Conservation (phyloP, 2,797 vertebrate genomes). For the Nyctalus aviator region DNA sequence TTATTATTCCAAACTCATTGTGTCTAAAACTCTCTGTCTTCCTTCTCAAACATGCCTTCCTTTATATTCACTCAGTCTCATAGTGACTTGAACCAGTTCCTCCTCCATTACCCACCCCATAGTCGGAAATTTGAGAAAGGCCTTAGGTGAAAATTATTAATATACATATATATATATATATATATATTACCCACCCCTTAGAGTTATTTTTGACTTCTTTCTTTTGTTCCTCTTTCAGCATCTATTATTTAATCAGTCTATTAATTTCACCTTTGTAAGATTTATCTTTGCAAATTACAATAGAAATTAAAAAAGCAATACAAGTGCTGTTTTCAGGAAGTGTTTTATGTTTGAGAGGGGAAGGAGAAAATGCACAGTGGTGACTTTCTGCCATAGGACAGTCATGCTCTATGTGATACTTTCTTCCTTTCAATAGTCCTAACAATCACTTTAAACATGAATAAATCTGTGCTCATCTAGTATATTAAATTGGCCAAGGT, state of each 20-base stretch:
- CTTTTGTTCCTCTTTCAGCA: slow-evolving; percentile 40
- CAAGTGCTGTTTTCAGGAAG: not conserved
- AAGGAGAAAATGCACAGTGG: not conserved
- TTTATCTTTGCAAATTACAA: slow-evolving; percentile 52
- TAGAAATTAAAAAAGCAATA: slow-evolving; percentile 12
- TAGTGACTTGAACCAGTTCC: not conserved
- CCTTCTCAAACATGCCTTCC: not conserved
- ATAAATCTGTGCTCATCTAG: not conserved
- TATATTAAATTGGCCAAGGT: not conserved
- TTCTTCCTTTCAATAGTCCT: not conserved
- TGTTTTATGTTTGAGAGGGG: not conserved
- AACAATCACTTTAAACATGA: not conserved
- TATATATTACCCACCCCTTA: not conserved
- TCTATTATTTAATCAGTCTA: slow-evolving; percentile 50
- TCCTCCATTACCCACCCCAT: not conserved
- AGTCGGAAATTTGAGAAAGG: no score
- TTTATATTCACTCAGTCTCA: not conserved
- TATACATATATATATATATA: no score
- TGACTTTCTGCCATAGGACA: not conserved
- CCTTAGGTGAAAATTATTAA: no score
- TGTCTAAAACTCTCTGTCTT: not conserved
- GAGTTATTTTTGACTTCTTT: slow-evolving; percentile 36
- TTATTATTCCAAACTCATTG: not conserved
- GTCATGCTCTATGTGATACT: not conserved
- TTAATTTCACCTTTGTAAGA: slow-evolving; percentile 58